Evolutionary conservation across 2,113 vertebrate genomes (phyloP).

Genomic region (Cardinalis cardinalis): DNA sequence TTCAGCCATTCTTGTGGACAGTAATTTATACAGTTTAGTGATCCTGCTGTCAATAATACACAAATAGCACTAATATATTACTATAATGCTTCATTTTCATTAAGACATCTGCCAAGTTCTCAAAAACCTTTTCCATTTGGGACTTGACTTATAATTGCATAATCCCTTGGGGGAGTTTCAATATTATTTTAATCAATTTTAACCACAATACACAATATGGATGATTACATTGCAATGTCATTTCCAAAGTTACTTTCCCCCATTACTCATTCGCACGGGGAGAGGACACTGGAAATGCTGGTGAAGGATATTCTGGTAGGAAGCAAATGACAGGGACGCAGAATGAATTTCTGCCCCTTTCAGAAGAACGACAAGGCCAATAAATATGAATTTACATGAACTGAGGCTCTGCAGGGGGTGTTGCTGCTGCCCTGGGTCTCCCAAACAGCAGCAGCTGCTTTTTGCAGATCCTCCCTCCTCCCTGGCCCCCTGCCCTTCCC

Average conservation of each 20-base stretch:
- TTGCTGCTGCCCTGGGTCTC: background rate
- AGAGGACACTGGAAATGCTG: conserved; percentile 45
- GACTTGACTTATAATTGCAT: conserved; percentile 80
- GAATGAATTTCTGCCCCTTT: conserved; percentile 43
- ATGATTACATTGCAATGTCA: conserved; percentile 79
- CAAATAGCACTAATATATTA: conserved; percentile 83
- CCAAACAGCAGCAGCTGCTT: background rate
- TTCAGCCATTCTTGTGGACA: conserved; percentile 72
- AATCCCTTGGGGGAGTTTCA: conserved; percentile 80
- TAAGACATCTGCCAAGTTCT: conserved; percentile 84
- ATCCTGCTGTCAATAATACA: conserved; percentile 80
- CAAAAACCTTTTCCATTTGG: conserved; percentile 77
- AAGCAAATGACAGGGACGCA: background rate
- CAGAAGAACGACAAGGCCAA: conserved; percentile 24
- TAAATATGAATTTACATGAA: conserved; percentile 38
- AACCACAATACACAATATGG: conserved; percentile 79
- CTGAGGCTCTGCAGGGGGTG: background rate
- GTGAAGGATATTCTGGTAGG: conserved; percentile 34
- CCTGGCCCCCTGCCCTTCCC: background rate
- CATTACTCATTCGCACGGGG: conserved; percentile 71
- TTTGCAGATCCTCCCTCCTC: background rate
- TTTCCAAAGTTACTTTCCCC: conserved; percentile 77
- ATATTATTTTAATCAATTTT: conserved; percentile 87
- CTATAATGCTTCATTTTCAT: conserved; percentile 86
- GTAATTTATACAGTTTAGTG: conserved; percentile 81